phyloP scores from a whole-genome alignment of 2,113 vertebrate genomes.

The Psammodynastes pulverulentus region DNA sequence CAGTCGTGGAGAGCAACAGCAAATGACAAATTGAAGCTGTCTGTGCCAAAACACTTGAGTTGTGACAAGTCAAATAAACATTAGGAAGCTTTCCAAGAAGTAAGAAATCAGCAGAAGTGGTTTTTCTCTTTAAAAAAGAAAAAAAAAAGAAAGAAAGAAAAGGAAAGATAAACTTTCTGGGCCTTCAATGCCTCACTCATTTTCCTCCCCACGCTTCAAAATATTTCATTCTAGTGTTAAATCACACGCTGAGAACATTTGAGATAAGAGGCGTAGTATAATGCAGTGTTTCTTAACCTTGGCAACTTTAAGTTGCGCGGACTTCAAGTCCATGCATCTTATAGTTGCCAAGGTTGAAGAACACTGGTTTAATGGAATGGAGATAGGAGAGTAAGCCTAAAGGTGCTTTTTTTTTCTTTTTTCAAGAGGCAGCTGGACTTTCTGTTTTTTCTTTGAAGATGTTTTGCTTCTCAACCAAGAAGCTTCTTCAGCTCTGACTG shows the following conservation, averaged over 20 bases:
- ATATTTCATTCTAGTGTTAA: constrained; percentile 1
- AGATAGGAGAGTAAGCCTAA: too few relatives aligned
- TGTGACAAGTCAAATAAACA: constrained; percentile 27
- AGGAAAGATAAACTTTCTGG: neutral
- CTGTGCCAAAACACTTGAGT: constrained; percentile 14
- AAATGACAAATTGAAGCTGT: constrained; percentile 20
- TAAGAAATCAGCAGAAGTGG: neutral
- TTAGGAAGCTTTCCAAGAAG: constrained; percentile 14
- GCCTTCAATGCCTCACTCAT: neutral
- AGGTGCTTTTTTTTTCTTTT: too few relatives aligned
- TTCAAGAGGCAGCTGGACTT: too few relatives aligned
- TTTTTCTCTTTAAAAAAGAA: neutral
- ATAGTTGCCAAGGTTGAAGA: too few relatives aligned
- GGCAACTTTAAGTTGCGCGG: neutral
- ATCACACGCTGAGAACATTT: neutral
- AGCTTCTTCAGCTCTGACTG: too few relatives aligned
- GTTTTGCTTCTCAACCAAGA: too few relatives aligned
- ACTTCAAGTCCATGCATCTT: too few relatives aligned
- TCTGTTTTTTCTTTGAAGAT: too few relatives aligned
- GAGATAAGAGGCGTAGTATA: neutral
- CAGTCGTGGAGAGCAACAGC: constrained; percentile 12
- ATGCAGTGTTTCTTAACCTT: neutral
- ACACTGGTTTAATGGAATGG: neutral
- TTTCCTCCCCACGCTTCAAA: neutral
- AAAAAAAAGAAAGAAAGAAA: neutral